Evolutionary conservation across 2,888 invertebrate species (phyloP).

Genomic region (Diaphora mendica): DNA sequence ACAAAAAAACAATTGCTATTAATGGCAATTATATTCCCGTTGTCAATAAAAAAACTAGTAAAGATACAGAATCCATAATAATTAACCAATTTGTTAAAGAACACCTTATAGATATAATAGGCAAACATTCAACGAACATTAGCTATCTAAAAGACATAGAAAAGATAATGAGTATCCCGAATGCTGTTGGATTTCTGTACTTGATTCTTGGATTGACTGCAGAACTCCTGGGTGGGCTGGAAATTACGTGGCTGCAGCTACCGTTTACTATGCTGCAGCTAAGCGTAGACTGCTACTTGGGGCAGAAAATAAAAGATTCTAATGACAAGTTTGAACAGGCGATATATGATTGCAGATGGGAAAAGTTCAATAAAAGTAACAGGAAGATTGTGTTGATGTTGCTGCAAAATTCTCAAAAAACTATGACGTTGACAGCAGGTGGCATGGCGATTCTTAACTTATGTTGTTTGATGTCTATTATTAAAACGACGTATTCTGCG

Average conservation of each 20-base stretch:
- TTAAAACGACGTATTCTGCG: constrained; percentile 56
- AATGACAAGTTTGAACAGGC: constrained; percentile 40
- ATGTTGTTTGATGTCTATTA: constrained; percentile 52
- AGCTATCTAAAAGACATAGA: constrained; percentile 52
- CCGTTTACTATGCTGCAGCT: constrained; percentile 62
- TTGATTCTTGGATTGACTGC: constrained; percentile 54
- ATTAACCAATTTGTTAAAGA: constrained; percentile 20
- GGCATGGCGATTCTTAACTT: constrained; percentile 55
- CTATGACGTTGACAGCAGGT: constrained; percentile 56
- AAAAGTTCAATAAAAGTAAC: constrained; percentile 45
- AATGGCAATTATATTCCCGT: not conserved
- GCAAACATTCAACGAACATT: constrained; percentile 50
- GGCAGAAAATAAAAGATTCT: constrained; percentile 53
- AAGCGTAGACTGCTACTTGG: constrained; percentile 53
- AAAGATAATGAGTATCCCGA: constrained; percentile 52
- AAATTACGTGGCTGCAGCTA: constrained; percentile 61
- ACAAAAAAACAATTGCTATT: not conserved
- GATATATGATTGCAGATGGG: constrained; percentile 53
- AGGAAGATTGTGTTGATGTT: constrained; percentile 54
- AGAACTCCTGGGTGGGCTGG: constrained; percentile 61
- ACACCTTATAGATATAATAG: constrained; percentile 40
- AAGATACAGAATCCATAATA: not conserved
- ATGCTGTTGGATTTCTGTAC: constrained; percentile 58
- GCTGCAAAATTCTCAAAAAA: constrained; percentile 56
- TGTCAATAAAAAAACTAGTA: not conserved